A percentile compares a stretch with the other conserved stretches of the same genome.
These are phyloP conservation scores for Rhopalosiphum padi DNA, from an alignment of 1,140 invertebrate species.

Conservation along the genomic window DNA sequence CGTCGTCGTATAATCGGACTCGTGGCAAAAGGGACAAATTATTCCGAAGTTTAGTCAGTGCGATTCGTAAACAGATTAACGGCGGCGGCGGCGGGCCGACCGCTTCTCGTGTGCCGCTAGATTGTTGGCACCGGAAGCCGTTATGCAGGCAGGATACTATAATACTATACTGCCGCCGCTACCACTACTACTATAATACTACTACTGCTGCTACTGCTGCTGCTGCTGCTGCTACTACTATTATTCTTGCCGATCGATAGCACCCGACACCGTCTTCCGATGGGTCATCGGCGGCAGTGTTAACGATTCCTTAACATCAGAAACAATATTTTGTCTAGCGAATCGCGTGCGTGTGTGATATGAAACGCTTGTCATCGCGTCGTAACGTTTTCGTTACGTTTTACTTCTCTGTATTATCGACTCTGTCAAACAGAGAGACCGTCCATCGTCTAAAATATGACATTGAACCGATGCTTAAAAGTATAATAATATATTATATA, in stretches of 20 bases:
- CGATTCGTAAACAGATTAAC: constrained; percentile 54
- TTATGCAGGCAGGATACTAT: not conserved
- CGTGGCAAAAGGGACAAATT: constrained; percentile 50
- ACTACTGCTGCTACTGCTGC: not conserved
- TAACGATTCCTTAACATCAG: not conserved
- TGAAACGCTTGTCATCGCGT: not conserved
- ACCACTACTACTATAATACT: not conserved
- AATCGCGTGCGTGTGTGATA: not conserved
- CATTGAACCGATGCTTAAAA: not conserved
- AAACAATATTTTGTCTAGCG: not conserved
- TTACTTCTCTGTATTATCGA: not conserved
- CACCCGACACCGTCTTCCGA: not conserved
- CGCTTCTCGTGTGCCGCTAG: not conserved
- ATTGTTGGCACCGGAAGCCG: constrained; percentile 44
- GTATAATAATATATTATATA: no score
- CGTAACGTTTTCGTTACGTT: not conserved
- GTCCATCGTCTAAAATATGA: not conserved
- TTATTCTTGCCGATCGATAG: not conserved
- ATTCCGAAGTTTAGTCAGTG: constrained; percentile 46
- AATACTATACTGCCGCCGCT: not conserved
- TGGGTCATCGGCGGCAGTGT: not conserved
- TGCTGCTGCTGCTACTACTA: not conserved
- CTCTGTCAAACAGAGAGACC: not conserved
- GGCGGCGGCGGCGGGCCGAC: not conserved
- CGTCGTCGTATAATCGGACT: not conserved